phyloP scores from a whole-genome alignment of 2,797 vertebrate species.

The Channallabes apus region DNA sequence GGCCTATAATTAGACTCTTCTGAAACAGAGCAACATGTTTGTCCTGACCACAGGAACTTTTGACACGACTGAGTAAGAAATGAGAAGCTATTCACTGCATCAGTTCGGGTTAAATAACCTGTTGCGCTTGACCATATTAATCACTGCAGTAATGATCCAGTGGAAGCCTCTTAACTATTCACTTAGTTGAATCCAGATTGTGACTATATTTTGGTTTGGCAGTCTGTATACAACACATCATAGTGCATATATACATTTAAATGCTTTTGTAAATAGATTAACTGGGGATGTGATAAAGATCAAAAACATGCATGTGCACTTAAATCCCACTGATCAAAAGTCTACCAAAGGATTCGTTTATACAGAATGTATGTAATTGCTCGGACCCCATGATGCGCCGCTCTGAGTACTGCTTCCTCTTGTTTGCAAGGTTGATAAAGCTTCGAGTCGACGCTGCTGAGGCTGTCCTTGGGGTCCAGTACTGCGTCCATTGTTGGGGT shows the following conservation, averaged over 20 bases:
- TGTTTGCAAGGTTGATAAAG: slow-evolving; percentile 89
- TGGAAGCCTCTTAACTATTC: no score
- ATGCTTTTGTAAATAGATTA: not conserved
- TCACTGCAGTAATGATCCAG: no score
- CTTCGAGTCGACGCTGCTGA: slow-evolving; percentile 70
- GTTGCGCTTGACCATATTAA: no score
- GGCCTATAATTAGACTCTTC: no score
- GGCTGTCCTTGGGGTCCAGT: slow-evolving; percentile 64
- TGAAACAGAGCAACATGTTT: no score
- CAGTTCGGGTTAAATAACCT: no score
- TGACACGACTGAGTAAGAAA: no score
- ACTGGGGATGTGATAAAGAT: not conserved
- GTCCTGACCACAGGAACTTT: no score
- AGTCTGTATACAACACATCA: not conserved
- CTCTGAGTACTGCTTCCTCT: slow-evolving; percentile 92
- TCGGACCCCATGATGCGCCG: slow-evolving; percentile 87
- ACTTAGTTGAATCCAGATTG: no score
- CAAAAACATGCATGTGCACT: not conserved
- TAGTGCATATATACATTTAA: not conserved
- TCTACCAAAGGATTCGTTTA: not conserved
- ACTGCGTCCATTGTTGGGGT: slow-evolving; percentile 67
- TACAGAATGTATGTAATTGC: not conserved
- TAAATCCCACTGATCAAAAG: not conserved
- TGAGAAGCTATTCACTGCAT: no score
- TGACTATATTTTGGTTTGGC: no score